These are phyloP conservation scores for Leptopilina clavipes DNA, from an alignment of 1,140 invertebrate genomes.

Conservation along the genomic window DNA sequence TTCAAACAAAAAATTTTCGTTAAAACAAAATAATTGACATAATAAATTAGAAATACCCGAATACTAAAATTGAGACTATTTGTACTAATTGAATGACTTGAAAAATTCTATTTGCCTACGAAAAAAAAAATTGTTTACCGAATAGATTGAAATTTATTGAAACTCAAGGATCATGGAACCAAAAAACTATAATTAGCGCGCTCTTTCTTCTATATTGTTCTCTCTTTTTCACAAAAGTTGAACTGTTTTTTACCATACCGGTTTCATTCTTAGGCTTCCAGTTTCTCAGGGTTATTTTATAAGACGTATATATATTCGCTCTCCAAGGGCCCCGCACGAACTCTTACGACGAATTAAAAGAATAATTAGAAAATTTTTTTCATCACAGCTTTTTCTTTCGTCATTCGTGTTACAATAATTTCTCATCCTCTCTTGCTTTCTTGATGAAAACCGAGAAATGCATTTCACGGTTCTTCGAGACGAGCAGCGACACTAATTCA, in stretches of 20 bases:
- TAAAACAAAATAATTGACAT: no score
- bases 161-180: neutral
- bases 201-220: neutral
- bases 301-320: no score
- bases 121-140: no score
- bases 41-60: no score
- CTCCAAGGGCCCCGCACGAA: neutral
- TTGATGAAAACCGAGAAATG: neutral
- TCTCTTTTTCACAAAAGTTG: neutral
- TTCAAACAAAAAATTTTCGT: no score
- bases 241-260: slow-evolving; percentile 1
- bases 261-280: neutral
- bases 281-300: neutral
- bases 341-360: neutral
- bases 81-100: no score
- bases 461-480: neutral
- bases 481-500: slow-evolving; percentile 4
- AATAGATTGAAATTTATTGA: neutral
- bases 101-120: no score
- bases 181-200: neutral
- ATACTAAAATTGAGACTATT: no score
- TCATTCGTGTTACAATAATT: neutral
- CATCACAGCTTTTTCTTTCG: neutral
- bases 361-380: slow-evolving; percentile 6
- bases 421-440: neutral